Base-by-base conservation (phyloP, 1,140 invertebrate species). In the Nautilus pompilius region DNA sequence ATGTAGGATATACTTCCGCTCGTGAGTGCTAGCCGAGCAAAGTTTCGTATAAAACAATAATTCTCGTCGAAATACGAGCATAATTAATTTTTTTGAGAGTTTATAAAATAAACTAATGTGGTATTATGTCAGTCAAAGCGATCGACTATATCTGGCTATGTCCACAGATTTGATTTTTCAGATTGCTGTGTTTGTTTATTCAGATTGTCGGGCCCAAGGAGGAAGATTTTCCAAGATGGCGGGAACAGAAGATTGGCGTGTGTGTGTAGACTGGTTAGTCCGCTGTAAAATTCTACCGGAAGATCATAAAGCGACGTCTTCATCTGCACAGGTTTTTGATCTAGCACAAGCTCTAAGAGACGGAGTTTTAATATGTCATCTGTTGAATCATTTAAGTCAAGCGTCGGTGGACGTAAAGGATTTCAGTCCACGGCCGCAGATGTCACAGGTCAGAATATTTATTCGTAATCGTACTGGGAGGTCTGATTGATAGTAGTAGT, bases 311-410 rank as follows among this genome's bases (percentile, higher is more conserved):
- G 78, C 82, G 15, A 83, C 75, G 53, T 71, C 71, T 28, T 49
- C 70, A 56, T 71, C 77, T 64, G 80, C 80, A 32, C 71, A 80
- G 65, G 78, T 83, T 20, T 77, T 85, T 56, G 82, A 86, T 70
- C 78, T 86, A 58, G 85, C 83, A 61, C 80, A 81, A 68, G 72
- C 92, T 29, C 83, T 96, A 49, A 86, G 94, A 64, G 95, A 98
- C 84, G 96, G 96, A 30, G 94, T 97, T 30, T 80, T 97, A 32
- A 86, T 98, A 10, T 98, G 95, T 82, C 95, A 95, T 82, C 86
- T 98, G 55, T 83, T 97, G 45, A 94, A 94, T 78, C 88, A 87
- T 63, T 83, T 98, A 41, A 88, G 92, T 74, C 88, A 91, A 5
- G 89, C 88, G 54, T 91, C 89, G 75, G 89, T 98, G 75, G 94